These are phyloP conservation scores for Anadara kagoshimensis DNA, from an alignment of 1,140 invertebrate species.

Conservation along the genomic window DNA sequence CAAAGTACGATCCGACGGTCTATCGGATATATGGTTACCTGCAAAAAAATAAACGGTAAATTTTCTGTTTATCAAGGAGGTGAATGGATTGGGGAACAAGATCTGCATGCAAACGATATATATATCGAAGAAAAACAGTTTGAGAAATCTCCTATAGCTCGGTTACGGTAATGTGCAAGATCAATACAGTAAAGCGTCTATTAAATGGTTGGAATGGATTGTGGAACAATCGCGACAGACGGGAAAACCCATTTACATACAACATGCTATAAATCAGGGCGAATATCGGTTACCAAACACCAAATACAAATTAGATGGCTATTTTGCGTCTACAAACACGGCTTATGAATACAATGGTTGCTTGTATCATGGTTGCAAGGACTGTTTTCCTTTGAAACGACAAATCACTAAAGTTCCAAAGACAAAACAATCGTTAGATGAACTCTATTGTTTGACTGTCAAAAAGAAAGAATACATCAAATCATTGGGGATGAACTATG, in stretches of 20 bases:
- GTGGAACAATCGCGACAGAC: conserved; percentile 8
- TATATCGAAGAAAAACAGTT: conserved; percentile 2
- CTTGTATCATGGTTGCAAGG: conserved; percentile 44
- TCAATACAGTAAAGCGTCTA: conserved; percentile 3
- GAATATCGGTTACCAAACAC: conserved; percentile 13
- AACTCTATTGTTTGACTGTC: conserved; percentile 33
- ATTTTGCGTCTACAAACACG: neutral
- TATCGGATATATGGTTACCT: neutral
- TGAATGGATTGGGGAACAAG: neutral
- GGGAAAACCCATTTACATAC: neutral
- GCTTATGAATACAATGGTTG: conserved; percentile 26
- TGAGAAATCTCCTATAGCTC: neutral
- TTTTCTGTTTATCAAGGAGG: neutral
- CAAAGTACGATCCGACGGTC: neutral
- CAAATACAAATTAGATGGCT: conserved; percentile 27
- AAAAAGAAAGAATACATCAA: conserved; percentile 25
- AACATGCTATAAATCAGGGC: conserved; percentile 20
- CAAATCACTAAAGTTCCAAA: neutral
- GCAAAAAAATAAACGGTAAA: neutral
- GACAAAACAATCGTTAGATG: conserved; percentile 30
- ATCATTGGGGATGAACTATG: conserved; percentile 20
- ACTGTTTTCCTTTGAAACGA: conserved; percentile 26
- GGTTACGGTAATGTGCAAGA: conserved; percentile 9
- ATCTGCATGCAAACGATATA: neutral
- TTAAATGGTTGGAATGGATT: conserved; percentile 26